These are phyloP conservation scores for Apamea monoglypha DNA, from an alignment of 2,888 invertebrate genomes.

Conservation along the genomic window DNA sequence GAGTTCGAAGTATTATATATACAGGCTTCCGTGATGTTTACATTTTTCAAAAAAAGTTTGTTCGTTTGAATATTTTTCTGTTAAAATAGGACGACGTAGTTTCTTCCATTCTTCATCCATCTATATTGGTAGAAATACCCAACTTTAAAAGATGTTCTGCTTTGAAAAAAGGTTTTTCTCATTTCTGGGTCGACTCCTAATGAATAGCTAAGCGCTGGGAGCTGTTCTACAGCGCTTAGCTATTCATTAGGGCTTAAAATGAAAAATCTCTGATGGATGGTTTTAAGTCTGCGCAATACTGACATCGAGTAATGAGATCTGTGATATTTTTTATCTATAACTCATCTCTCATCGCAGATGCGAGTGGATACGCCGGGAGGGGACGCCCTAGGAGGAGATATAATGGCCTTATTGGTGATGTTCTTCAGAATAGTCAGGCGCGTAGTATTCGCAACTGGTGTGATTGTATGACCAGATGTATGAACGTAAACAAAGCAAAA, in stretches of 20 bases:
- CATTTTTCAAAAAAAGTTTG: not conserved
- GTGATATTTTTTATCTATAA: not conserved
- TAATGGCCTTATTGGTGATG: no score
- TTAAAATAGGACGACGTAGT: not conserved
- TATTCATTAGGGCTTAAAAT: conserved; percentile 34
- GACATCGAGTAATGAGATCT: conserved; percentile 13
- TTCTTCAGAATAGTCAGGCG: no score
- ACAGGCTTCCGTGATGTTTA: not conserved
- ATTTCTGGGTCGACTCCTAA: conserved; percentile 18
- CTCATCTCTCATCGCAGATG: not conserved
- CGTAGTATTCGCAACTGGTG: no score
- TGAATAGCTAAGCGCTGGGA: conserved; percentile 24
- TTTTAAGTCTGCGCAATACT: conserved; percentile 6
- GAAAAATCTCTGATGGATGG: conserved; percentile 34
- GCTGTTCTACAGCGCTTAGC: conserved; percentile 20
- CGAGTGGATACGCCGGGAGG: no score
- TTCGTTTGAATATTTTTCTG: not conserved
- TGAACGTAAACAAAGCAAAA: no score
- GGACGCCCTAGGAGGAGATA: no score
- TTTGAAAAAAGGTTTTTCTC: not conserved
- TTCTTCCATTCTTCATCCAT: not conserved
- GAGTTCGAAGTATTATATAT: not conserved
- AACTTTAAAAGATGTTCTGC: not conserved
- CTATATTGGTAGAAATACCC: conserved; percentile 14
- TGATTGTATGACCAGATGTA: no score